Base-by-base conservation (phyloP, 2,113 vertebrate genomes). In the Craseonycteris thonglongyai region DNA sequence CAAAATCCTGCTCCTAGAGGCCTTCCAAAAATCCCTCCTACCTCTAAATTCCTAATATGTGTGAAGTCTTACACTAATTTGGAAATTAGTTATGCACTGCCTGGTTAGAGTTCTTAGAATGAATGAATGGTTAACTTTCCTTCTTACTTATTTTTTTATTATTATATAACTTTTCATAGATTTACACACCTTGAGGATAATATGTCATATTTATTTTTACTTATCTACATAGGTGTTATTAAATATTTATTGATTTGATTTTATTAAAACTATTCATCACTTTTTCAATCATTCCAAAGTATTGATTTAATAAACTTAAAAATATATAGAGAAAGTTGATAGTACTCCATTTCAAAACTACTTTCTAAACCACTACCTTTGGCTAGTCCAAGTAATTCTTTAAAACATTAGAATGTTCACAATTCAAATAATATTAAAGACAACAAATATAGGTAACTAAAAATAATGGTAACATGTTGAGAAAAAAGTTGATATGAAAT, bases 211-310 rank as follows among this genome's bases (percentile, higher is more conserved):
- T 88, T 72, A 9, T 40, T 75, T 88, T 28, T 63, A 35, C 40
- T 78, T 51, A 71, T 24, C 63, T 79, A 58, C 22, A 75, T 4
- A 22, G 8, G 21, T 76, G n/a, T 16, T 68, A 94, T 24, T 90
- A 84, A 90, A 30, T 90, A 94, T 79, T 63, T 86, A 56, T 26
- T 65, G 12, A 76, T 90, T 71, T 90, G 38, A 94, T 76, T 69
- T 83, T 80, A 58, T 58, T 82, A 91, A 74, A 72, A 91, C 21
- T 74, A 49, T 81, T 68, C 68, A 56, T 51, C 33, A 83, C 26
- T 21, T 59, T 68, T 76, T 88, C 8, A 76, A 51, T 84, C 54
- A 59, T 49, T 71, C 40, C 33, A 40, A 40, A 71, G 45, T 80
- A 7, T 11, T 58, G 58, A 66, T 75, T 83, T 58, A 69, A 78